A percentile compares a stretch with the other conserved stretches of the same genome.
phyloP scores from a whole-genome alignment of 1,140 invertebrate species.

The Vanessa atalanta region DNA sequence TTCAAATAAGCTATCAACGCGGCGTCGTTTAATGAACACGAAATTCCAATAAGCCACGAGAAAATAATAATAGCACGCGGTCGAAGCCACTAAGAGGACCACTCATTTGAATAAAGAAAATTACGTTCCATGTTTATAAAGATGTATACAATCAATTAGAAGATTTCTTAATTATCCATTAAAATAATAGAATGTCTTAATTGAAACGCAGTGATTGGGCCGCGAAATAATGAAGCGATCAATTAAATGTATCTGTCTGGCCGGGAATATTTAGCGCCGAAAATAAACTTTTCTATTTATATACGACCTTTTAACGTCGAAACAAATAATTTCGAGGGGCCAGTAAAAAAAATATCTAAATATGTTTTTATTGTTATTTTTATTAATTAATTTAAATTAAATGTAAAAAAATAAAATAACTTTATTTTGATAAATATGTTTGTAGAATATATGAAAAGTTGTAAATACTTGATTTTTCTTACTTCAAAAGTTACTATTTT shows the following conservation, averaged over 20 bases:
- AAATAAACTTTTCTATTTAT: slow-evolving; percentile 15
- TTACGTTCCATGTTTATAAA: slow-evolving; percentile 64
- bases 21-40: slow-evolving; percentile 65
- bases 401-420: too few species aligned
- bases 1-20: slow-evolving; percentile 74
- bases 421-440: too few species aligned
- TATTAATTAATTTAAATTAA: too few species aligned
- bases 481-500: too few species aligned
- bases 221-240: slow-evolving; percentile 76
- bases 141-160: slow-evolving; percentile 72
- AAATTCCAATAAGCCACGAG: slow-evolving; percentile 74
- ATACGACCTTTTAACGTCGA: neutral
- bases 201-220: slow-evolving; percentile 57
- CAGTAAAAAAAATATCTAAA: too few species aligned
- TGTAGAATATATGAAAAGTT: too few species aligned
- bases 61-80: slow-evolving; percentile 78
- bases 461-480: too few species aligned
- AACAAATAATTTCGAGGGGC: neutral
- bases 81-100: slow-evolving; percentile 61
- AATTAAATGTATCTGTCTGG: slow-evolving; percentile 53
- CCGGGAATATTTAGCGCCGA: slow-evolving; percentile 15
- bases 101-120: slow-evolving; percentile 77
- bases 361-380: too few species aligned
- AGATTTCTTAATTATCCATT: slow-evolving; percentile 76
- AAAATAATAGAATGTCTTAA: slow-evolving; percentile 73